Evolutionary conservation across 2,888 invertebrate species (phyloP), one percentile per base, ranked within the genome.

Genomic region (Tenthredo scrophulariae): DNA sequence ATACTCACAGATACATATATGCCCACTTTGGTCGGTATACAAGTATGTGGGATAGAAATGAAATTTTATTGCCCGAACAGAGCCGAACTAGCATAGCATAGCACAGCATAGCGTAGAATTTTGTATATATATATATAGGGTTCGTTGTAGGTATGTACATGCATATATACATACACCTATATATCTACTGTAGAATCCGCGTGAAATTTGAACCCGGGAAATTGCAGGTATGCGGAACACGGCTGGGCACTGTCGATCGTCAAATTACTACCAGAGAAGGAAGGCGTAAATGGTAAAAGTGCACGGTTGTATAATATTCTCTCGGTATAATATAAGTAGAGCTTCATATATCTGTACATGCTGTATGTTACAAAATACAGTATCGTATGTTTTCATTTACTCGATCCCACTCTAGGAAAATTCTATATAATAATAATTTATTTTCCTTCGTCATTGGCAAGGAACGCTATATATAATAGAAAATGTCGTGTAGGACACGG

Each of bases 41-140:
- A 10, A 6, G 15, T 43, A 6, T 74, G 18, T 77, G 29, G 26
- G 33, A 77, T 15, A 18, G 77, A 54, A 77, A 77, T 77, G 54
- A 77, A 77, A 77, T 77, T 77, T 77, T 77, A 77, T 77, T n/a
- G 54, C 50, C 43, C 43, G 22, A 74, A 74, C 72, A 74, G 9
- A 43, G 40, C 43, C 43, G 72, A 74, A 74, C 43, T 43, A 62
- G 13, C 26, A 62, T 62, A 26, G 62, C 26, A 7, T 22, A 62
- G 62, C 37, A n/a, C n/a, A 67, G 67, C 22, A 40, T 72, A 37
- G 37, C 9, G 37, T n/a, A 18, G n/a, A 29, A 6, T 40, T 37
- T n/a, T 40, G 67, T 4, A 46, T 46, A 46, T 40, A 9, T 43
- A 43, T 9, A 43, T 15, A 18, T 6, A 15, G 43, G 10, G 6